A percentile compares a stretch with the other conserved stretches of the same genome.
These are phyloP conservation scores for Clepsis dumicolana DNA, from an alignment of 2,888 invertebrate species.

Conservation along the genomic window DNA sequence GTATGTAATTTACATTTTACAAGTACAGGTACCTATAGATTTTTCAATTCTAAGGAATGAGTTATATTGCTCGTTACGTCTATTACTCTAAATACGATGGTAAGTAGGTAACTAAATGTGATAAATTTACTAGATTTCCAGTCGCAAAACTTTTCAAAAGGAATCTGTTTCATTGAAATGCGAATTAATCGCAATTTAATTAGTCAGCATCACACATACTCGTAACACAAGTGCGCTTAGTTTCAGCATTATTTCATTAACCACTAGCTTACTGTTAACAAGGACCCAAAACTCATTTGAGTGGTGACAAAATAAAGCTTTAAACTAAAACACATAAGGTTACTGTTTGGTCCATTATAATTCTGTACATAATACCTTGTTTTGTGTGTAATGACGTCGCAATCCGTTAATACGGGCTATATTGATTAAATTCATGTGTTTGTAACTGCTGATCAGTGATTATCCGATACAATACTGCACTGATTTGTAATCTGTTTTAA, in stretches of 20 bases:
- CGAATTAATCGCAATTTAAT: constrained; percentile 3
- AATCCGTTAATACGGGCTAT: constrained; percentile 17
- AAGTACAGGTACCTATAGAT: no score
- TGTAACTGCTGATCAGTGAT: constrained; percentile 15
- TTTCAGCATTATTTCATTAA: constrained; percentile 3
- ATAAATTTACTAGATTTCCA: no score
- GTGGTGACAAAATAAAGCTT: not conserved
- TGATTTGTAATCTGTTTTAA: constrained; percentile 1
- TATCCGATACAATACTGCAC: not conserved
- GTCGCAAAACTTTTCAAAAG: no score
- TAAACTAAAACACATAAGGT: not conserved
- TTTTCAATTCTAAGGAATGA: no score
- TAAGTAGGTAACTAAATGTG: no score
- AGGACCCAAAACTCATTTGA: not conserved
- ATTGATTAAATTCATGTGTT: constrained; percentile 26
- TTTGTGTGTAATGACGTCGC: constrained; percentile 12
- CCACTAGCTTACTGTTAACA: not conserved
- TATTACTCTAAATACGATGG: no score
- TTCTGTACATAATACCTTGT: no score
- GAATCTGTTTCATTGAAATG: no score
- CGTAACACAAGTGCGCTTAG: not conserved
- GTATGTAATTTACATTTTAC: no score
- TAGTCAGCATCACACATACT: not conserved
- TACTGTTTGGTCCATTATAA: not conserved
- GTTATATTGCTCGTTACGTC: no score